Conservation (phyloP, 2,797 vertebrate genomes). For the Melanotaenia nigrans region DNA sequence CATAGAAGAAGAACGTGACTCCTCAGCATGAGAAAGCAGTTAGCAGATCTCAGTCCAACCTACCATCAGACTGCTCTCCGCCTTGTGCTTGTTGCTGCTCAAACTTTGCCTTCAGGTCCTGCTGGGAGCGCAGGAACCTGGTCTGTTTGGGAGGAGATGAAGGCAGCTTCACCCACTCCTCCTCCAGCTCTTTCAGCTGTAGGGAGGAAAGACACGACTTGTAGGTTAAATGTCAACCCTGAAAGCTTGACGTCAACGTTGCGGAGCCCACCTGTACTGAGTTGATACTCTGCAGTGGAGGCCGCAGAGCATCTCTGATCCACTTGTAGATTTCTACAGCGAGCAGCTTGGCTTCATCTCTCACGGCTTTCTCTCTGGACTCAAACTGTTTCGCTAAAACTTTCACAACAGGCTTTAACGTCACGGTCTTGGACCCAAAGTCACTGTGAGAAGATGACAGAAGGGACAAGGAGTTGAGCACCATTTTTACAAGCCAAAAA, state of each 20-base stretch:
- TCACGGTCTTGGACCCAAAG: conserved; percentile 97
- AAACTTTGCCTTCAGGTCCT: conserved; percentile 95
- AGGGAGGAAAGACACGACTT: conserved; percentile 14
- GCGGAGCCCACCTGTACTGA: conserved; percentile 89
- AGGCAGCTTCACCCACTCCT: conserved; percentile 96
- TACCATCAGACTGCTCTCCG: conserved; percentile 90
- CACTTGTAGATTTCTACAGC: conserved; percentile 96
- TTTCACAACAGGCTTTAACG: conserved; percentile 96
- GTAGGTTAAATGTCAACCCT: too few relatives aligned
- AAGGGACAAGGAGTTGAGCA: not conserved
- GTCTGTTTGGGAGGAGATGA: conserved; percentile 88
- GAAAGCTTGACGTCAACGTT: not conserved
- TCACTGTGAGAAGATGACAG: conserved; percentile 81
- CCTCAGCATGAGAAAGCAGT: too few relatives aligned
- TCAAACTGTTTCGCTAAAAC: conserved; percentile 96
- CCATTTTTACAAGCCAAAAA: not conserved
- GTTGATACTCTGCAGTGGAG: conserved; percentile 93
- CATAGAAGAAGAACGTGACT: not conserved
- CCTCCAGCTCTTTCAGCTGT: conserved; percentile 96
- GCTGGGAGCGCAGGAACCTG: conserved; percentile 95
- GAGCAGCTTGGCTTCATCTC: conserved; percentile 95
- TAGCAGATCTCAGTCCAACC: not conserved
- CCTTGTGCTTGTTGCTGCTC: conserved; percentile 91
- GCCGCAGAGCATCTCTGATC: conserved; percentile 94
- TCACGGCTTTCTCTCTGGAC: conserved; percentile 96